phyloP scores from a whole-genome alignment of 2,888 invertebrate species.

The Abscondita cerata region DNA sequence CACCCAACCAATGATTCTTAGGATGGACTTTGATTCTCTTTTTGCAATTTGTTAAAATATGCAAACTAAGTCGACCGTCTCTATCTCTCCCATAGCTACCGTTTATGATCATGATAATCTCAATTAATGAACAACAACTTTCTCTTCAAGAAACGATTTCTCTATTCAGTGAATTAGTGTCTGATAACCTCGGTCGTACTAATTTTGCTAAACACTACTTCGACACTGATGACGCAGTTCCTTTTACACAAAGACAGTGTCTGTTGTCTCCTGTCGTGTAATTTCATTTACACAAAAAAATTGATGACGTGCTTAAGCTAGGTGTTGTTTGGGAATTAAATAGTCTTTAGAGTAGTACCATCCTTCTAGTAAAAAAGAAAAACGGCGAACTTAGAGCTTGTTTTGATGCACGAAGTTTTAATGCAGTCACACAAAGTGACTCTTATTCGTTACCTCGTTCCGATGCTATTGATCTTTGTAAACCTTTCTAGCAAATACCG shows the following conservation, averaged over 20 bases:
- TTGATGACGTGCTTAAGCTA: conserved; percentile 1
- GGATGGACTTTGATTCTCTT: no score
- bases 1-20: no score
- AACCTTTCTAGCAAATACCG: conserved; percentile 44
- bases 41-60: no score
- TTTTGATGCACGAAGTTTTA: conserved; percentile 43
- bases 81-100: no score
- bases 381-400: conserved; percentile 38
- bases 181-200: neutral
- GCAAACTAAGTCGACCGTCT: no score
- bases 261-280: conserved; percentile 5
- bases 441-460: conserved; percentile 43
- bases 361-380: conserved; percentile 41
- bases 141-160: no score
- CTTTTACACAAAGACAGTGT: conserved; percentile 9
- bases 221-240: neutral
- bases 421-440: conserved; percentile 40
- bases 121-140: no score
- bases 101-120: no score
- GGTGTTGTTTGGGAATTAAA: neutral
- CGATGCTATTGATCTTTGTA: conserved; percentile 39
- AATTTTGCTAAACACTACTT: neutral
- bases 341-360: conserved; percentile 41
- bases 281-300: neutral
- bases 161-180: no score